A percentile compares a stretch with the other conserved stretches of the same genome.
Evolutionary conservation across 2,888 invertebrate genomes (phyloP).

Genomic region (Lissocephala sabroskyi): DNA sequence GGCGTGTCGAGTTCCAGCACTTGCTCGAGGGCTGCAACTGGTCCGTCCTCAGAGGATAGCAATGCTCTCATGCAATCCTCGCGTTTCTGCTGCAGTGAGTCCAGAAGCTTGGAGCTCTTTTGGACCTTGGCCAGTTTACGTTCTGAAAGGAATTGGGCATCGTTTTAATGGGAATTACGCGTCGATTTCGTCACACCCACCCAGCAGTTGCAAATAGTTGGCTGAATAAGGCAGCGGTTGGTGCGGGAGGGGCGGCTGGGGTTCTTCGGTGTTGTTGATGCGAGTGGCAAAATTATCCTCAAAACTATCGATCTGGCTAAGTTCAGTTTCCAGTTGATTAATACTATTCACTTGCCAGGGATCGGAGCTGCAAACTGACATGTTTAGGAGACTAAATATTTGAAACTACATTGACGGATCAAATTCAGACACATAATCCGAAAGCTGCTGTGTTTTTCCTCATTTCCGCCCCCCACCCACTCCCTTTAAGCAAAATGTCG

Average conservation of each 20-base stretch:
- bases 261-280: slow-evolving; percentile 6
- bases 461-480: too few relatives aligned
- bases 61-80: slow-evolving; percentile 74
- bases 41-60: slow-evolving; percentile 60
- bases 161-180: background rate
- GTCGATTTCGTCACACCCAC: slow-evolving; percentile 73
- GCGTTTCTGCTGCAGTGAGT: slow-evolving; percentile 73
- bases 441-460: too few relatives aligned
- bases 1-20: slow-evolving; percentile 72
- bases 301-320: slow-evolving; percentile 21
- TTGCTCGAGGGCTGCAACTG: slow-evolving; percentile 34
- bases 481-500: too few relatives aligned
- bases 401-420: too few relatives aligned
- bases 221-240: slow-evolving; percentile 73
- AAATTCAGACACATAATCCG: too few relatives aligned
- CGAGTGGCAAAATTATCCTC: slow-evolving; percentile 41
- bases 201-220: slow-evolving; percentile 76
- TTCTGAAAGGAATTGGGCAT: slow-evolving; percentile 47
- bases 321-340: slow-evolving; percentile 8
- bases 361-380: slow-evolving; percentile 49
- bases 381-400: slow-evolving; percentile 29
- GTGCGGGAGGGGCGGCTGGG: slow-evolving; percentile 24
- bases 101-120: slow-evolving; percentile 73
- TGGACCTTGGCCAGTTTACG: slow-evolving; percentile 73
- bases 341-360: slow-evolving; percentile 43